Percentiles rank a stretch among this genome's conserved stretches.
Conservation (phyloP, 2,113 vertebrate genomes). For the Dunckerocampus dactyliophorus region DNA sequence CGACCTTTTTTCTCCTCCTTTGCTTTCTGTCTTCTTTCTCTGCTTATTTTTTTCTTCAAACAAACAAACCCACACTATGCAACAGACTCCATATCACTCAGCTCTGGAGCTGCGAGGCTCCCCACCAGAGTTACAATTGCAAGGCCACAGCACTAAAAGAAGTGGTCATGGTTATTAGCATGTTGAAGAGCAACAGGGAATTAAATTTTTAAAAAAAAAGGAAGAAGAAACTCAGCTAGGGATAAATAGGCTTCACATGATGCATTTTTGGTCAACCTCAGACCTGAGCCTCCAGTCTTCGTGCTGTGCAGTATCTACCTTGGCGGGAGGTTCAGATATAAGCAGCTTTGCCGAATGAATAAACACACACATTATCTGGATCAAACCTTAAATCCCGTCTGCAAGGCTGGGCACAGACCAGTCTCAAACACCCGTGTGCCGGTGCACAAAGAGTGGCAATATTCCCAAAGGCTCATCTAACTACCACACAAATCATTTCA, state of each 20-base stretch:
- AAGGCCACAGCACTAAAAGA: constrained; percentile 14
- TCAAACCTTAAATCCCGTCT: constrained; percentile 40
- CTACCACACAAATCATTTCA: constrained; percentile 31
- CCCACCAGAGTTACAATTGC: constrained; percentile 37
- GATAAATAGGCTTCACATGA: constrained; percentile 40
- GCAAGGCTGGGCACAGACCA: constrained; percentile 30
- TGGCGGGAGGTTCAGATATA: constrained; percentile 44
- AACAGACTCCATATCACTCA: constrained; percentile 22
- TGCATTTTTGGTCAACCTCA: constrained; percentile 26
- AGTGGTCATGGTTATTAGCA: constrained; percentile 46
- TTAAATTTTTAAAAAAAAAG: constrained; percentile 12
- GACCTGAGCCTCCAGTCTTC: constrained; percentile 26
- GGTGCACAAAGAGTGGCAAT: constrained; percentile 7
- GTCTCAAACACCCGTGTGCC: constrained; percentile 30
- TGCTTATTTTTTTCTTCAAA: constrained; percentile 5
- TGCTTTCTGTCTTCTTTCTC: constrained; percentile 18
- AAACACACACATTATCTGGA: constrained; percentile 35
- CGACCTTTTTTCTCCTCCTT: constrained; percentile 20
- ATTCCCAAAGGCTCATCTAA: constrained; percentile 22
- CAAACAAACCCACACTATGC: constrained; percentile 5
- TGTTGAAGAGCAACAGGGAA: constrained; percentile 27
- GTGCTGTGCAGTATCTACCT: constrained; percentile 37
- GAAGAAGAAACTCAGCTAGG: constrained; percentile 15
- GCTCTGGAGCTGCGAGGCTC: constrained; percentile 39
- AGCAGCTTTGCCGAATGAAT: constrained; percentile 49